A percentile compares a stretch with the other conserved stretches of the same genome.
Conservation (phyloP, 2,888 invertebrate species). For the Polyommatus icarus region DNA sequence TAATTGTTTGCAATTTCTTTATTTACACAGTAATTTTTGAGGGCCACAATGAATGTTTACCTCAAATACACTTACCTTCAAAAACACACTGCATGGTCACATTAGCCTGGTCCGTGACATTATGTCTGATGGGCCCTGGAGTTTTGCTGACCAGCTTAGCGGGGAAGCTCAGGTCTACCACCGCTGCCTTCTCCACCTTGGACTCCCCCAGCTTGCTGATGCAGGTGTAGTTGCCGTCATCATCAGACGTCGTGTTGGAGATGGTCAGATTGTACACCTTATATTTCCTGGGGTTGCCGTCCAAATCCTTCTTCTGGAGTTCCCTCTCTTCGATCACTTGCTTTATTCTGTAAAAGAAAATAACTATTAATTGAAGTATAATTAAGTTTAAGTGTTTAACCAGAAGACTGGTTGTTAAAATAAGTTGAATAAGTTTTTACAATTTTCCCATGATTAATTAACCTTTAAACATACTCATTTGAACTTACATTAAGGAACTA, state of each 20-base stretch:
- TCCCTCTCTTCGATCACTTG: conserved; percentile 44
- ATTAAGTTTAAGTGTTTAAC: too few relatives aligned
- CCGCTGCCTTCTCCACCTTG: conserved; percentile 40
- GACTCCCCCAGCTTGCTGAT: conserved; percentile 47
- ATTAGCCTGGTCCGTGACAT: conserved; percentile 49
- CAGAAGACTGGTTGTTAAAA: neutral
- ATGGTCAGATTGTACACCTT: conserved; percentile 55
- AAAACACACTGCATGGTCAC: conserved; percentile 61
- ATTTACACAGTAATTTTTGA: neutral
- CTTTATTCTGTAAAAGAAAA: conserved; percentile 51
- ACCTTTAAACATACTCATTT: too few relatives aligned
- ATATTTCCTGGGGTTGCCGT: conserved; percentile 51
- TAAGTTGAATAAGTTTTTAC: neutral
- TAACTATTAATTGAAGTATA: neutral
- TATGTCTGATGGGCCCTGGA: conserved; percentile 48
- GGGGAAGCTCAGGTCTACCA: conserved; percentile 56
- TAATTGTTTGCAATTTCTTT: neutral
- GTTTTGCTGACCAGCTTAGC: conserved; percentile 53
- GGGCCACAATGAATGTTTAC: neutral
- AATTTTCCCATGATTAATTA: neutral
- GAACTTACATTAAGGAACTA: too few relatives aligned
- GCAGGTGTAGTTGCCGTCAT: conserved; percentile 67
- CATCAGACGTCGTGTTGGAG: conserved; percentile 50
- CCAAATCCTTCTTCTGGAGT: conserved; percentile 48
- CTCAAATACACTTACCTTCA: conserved; percentile 57